Percentiles rank a stretch among this genome's conserved stretches.
These are phyloP conservation scores for Phaethon lepturus DNA, from an alignment of 2,113 vertebrate genomes.

Conservation along the genomic window DNA sequence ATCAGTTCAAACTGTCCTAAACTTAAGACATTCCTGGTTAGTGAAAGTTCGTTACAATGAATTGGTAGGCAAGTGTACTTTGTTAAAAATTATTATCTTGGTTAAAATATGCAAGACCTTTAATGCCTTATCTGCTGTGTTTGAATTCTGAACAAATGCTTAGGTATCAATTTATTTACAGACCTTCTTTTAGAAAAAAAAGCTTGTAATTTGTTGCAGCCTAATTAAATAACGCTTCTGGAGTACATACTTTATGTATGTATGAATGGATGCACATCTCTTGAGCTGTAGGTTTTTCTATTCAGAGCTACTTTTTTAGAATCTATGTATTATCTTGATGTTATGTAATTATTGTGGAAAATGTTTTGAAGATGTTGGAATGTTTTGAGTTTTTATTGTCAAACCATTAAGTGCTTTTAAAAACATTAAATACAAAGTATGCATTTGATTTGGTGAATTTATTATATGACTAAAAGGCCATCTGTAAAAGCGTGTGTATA, in stretches of 20 bases:
- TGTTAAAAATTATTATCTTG: not conserved
- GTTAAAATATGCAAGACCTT: not conserved
- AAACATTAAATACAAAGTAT: not conserved
- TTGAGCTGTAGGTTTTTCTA: not conserved
- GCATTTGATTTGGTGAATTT: not conserved
- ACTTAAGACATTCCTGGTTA: not conserved
- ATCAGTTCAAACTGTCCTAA: not conserved
- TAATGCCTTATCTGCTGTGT: not conserved
- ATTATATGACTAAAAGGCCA: not conserved
- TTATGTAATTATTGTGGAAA: not conserved
- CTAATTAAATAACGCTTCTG: not conserved
- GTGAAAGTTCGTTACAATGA: not conserved
- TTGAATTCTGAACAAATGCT: conserved; percentile 8
- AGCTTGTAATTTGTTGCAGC: not conserved
- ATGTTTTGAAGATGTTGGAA: not conserved
- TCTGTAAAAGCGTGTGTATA: not conserved
- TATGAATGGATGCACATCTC: not conserved
- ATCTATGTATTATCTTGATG: not conserved
- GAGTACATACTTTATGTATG: not conserved
- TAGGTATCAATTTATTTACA: not conserved
- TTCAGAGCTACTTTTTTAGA: not conserved
- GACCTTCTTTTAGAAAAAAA: not conserved
- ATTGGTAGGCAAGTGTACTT: not conserved
- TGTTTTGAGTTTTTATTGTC: not conserved
- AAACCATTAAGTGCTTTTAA: not conserved